These are phyloP conservation scores for Stomatorhinus walkeri DNA, from an alignment of 2,797 vertebrate genomes.

Conservation along the genomic window DNA sequence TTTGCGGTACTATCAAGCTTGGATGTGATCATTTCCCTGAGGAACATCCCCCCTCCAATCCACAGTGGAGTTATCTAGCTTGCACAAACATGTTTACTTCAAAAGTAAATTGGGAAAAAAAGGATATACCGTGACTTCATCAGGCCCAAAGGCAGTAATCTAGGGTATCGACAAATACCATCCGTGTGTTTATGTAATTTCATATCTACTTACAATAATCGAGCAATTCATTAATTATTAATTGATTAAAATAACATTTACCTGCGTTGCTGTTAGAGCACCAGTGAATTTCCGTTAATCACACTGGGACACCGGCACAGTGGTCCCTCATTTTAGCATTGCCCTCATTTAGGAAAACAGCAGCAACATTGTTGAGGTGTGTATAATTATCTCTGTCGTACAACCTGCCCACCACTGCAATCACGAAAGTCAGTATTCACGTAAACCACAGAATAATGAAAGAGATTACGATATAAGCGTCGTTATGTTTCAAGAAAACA, in stretches of 20 bases:
- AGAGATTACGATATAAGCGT: not conserved
- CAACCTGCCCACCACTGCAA: not conserved
- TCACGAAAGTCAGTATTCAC: not conserved
- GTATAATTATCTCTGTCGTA: not conserved
- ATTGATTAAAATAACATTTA: not conserved
- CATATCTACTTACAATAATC: not conserved
- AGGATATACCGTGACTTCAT: not conserved
- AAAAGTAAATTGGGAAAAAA: not conserved
- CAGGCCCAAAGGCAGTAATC: not conserved
- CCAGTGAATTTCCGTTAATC: not conserved
- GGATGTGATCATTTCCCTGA: not conserved
- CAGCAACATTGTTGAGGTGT: not conserved
- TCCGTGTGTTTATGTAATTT: not conserved
- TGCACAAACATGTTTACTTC: slow-evolving; percentile 9
- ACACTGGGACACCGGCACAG: not conserved
- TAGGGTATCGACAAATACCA: not conserved
- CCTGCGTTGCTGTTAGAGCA: not conserved
- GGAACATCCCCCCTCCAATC: not conserved
- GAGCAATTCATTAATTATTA: not conserved
- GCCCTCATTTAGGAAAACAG: not conserved
- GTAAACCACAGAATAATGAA: not conserved
- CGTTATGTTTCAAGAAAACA: not conserved
- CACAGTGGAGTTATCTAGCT: not conserved
- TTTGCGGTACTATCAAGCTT: not conserved
- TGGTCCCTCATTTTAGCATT: not conserved